Evolutionary conservation across 2,888 invertebrate species (phyloP).

Genomic region (Pristionchus maxplancki): DNA sequence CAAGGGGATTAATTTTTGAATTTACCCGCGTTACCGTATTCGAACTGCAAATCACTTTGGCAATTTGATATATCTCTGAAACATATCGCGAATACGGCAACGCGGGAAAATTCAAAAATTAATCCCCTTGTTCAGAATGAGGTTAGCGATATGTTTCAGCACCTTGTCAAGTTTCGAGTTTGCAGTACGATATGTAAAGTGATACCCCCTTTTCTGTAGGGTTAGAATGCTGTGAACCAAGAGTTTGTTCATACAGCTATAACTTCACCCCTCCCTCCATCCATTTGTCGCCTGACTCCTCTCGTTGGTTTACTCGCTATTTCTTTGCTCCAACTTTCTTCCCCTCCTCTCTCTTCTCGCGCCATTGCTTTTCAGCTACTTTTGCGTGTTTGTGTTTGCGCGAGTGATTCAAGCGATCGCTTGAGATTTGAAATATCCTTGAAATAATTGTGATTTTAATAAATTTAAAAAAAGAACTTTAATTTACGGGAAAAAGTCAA

Average conservation of each 20-base stretch:
- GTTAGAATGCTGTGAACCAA: no score
- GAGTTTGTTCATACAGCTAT: not conserved
- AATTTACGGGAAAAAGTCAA: not conserved
- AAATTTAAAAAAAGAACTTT: not conserved
- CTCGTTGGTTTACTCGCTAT: slow-evolving; percentile 3
- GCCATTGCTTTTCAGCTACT: slow-evolving; percentile 22
- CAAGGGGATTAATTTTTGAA: no score
- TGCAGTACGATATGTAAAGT: no score
- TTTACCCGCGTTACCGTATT: no score
- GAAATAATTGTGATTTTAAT: not conserved
- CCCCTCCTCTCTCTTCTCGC: slow-evolving; percentile 24
- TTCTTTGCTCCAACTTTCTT: not conserved
- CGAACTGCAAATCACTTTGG: no score
- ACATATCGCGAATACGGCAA: no score
- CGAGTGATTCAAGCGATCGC: not conserved
- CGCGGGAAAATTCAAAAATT: no score
- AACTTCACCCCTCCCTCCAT: slow-evolving; percentile 14
- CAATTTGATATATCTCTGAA: no score
- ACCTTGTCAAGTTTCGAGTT: no score
- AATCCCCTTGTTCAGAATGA: no score
- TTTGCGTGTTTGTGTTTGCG: slow-evolving; percentile 29
- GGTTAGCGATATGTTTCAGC: no score
- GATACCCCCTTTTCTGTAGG: no score
- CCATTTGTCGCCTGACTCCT: not conserved
- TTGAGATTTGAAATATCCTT: not conserved